phyloP scores from a whole-genome alignment of 35 echinoderm and acorn worm species.

The Anneissia japonica region DNA sequence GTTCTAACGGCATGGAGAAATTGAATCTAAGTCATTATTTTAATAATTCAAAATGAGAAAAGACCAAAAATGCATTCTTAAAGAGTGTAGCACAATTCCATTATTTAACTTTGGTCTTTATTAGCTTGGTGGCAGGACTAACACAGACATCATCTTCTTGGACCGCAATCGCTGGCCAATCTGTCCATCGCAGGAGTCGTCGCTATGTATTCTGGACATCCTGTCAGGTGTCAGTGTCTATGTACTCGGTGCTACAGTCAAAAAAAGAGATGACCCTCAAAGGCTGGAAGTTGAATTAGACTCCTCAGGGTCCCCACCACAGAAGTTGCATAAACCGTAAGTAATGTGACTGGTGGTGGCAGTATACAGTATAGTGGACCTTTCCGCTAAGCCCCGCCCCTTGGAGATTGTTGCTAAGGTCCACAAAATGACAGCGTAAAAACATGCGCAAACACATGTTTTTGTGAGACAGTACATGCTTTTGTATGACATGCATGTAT shows the following conservation, averaged over 20 bases:
- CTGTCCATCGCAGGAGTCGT: slow-evolving; percentile 59
- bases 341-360: not conserved
- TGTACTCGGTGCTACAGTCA: slow-evolving; percentile 11
- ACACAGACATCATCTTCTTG: slow-evolving; percentile 56
- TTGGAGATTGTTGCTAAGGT: no score
- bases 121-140: slow-evolving; percentile 29
- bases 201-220: slow-evolving; percentile 71
- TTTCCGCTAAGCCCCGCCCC: no score
- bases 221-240: slow-evolving; percentile 44
- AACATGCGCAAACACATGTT: no score
- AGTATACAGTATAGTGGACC: not conserved
- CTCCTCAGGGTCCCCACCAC: slow-evolving; percentile 31
- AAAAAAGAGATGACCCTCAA: not conserved
- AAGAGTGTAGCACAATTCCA: not conserved
- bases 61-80: no score
- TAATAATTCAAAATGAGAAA: not conserved
- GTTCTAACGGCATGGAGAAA: not conserved
- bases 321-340: slow-evolving; percentile 51
- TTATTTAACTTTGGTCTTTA: not conserved
- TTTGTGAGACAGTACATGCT: no score
- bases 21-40: not conserved
- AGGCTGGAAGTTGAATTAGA: not conserved
- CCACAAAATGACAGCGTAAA: no score
- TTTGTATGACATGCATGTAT: no score
- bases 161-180: slow-evolving; percentile 88